Evolutionary conservation across 1,140 invertebrate species (phyloP).

Genomic region (Anoplophora glabripennis): DNA sequence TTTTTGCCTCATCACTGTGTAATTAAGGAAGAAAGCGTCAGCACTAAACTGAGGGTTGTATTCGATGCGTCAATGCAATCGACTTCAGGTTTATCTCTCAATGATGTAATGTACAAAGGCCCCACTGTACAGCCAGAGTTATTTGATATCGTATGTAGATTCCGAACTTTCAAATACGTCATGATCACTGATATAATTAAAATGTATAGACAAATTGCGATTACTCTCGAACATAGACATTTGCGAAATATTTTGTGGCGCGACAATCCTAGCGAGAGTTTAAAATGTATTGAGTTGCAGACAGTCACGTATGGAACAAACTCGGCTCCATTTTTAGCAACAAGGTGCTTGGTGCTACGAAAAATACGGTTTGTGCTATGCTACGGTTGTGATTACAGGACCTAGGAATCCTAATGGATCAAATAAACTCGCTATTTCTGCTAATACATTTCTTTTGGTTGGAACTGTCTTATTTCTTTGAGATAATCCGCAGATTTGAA

Average conservation of each 20-base stretch:
- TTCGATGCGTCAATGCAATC: conserved; percentile 43
- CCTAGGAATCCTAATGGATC: conserved; percentile 32
- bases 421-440: conserved; percentile 29
- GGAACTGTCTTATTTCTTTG: no score
- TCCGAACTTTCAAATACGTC: conserved; percentile 8
- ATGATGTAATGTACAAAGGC: conserved; percentile 32
- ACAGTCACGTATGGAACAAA: conserved; percentile 18
- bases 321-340: conserved; percentile 8
- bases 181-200: conserved; percentile 13
- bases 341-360: background rate
- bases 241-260: conserved; percentile 16
- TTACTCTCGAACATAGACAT: conserved; percentile 12
- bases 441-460: conserved; percentile 11
- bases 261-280: conserved; percentile 5
- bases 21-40: conserved; percentile 31
- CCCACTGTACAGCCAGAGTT: conserved; percentile 19
- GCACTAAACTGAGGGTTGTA: conserved; percentile 42
- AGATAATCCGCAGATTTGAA: conserved; percentile 30
- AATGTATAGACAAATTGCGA: conserved; percentile 14
- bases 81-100: conserved; percentile 40
- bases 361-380: no score
- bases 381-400: conserved; percentile 19
- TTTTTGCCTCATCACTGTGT: conserved; percentile 39
- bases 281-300: conserved; percentile 8
- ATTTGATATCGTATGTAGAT: conserved; percentile 16